Percentiles rank a stretch among this genome's conserved stretches.
Evolutionary conservation across 2,797 vertebrate species (phyloP).

Genomic region (Heteromormyrus szaboi): DNA sequence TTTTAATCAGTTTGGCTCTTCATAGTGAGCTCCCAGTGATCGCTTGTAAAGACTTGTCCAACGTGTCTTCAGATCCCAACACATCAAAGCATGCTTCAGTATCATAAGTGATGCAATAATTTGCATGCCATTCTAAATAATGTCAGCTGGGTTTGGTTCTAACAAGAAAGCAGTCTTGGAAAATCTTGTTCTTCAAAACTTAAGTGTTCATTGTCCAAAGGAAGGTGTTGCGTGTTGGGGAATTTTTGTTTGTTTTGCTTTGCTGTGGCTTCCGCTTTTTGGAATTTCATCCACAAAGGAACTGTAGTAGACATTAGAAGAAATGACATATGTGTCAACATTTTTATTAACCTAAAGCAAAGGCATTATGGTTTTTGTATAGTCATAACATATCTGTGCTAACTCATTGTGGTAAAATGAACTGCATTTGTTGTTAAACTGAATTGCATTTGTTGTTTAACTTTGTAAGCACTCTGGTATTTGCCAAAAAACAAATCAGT

Average conservation of each 20-base stretch:
- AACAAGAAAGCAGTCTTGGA: neutral
- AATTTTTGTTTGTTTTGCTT: neutral
- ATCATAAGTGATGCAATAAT: neutral
- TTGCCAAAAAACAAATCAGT: neutral
- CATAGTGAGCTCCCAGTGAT: neutral
- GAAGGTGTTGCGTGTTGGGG: neutral
- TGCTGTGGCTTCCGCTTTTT: neutral
- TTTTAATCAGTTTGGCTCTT: neutral
- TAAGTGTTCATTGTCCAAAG: neutral
- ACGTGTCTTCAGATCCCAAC: neutral
- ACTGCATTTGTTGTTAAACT: neutral
- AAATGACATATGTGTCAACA: neutral
- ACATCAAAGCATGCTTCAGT: conserved; percentile 4
- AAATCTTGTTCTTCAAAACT: neutral
- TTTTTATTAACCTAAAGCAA: neutral
- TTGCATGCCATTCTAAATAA: conserved; percentile 12
- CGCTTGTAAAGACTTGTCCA: conserved; percentile 21
- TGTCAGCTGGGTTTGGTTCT: conserved; percentile 22
- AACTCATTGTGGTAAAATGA: neutral
- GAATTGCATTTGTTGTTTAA: neutral
- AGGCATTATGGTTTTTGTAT: neutral
- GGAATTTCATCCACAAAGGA: neutral
- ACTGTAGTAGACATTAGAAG: neutral
- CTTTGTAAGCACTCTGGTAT: neutral
- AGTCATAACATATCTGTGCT: neutral